Percentiles rank a stretch among this genome's conserved stretches.
These are phyloP conservation scores for Notothenia rossii DNA, from an alignment of 2,113 vertebrate genomes.

Conservation along the genomic window DNA sequence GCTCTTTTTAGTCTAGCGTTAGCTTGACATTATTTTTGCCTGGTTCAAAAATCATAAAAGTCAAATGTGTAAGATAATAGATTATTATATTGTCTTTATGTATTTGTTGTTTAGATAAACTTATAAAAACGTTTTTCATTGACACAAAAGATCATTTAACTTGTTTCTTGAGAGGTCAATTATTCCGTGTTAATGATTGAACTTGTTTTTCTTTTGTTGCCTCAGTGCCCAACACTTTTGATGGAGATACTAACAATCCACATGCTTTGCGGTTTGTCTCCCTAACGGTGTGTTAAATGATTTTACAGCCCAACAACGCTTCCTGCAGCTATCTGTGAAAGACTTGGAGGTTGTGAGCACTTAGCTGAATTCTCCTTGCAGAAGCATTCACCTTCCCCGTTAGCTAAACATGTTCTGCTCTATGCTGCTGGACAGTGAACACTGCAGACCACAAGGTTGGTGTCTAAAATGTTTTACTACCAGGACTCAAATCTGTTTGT, in stretches of 20 bases:
- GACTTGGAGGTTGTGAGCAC: constrained; percentile 23
- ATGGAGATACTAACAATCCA: background rate
- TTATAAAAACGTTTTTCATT: too few species aligned
- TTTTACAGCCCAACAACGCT: constrained; percentile 38
- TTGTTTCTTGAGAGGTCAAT: background rate
- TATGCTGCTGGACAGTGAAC: background rate
- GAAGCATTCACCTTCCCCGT: constrained; percentile 32
- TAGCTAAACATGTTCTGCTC: constrained; percentile 36
- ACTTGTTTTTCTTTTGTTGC: background rate
- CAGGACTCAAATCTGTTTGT: constrained; percentile 1
- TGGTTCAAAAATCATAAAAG: background rate
- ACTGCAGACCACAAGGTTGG: too few species aligned
- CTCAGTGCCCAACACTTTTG: background rate
- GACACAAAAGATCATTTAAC: too few species aligned
- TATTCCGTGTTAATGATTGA: background rate
- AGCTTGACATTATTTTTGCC: background rate
- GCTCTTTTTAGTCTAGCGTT: too few species aligned
- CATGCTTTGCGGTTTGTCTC: constrained; percentile 16
- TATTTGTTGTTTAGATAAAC: too few species aligned
- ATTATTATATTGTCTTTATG: background rate
- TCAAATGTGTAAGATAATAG: background rate
- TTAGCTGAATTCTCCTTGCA: constrained; percentile 24
- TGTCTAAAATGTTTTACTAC: background rate
- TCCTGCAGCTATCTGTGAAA: constrained; percentile 52
- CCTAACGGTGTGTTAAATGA: constrained; percentile 13